These are phyloP conservation scores for Rhinopomastus cyanomelas DNA, from an alignment of 2,113 vertebrate genomes.

Conservation along the genomic window DNA sequence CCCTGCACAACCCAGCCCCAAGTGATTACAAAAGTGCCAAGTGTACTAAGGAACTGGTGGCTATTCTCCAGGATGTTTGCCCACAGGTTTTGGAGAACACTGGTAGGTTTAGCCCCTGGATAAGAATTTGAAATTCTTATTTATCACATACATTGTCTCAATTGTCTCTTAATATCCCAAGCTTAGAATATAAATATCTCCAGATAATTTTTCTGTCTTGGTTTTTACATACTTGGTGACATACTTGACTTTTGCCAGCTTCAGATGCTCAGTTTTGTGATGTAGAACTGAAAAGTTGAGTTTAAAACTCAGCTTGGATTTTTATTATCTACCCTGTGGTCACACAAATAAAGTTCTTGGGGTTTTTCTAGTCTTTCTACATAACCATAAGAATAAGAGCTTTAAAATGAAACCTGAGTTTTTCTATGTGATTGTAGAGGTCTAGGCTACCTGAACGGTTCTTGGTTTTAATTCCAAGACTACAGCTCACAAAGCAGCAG, in stretches of 20 bases:
- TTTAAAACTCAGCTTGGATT: neutral
- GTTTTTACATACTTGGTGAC: neutral
- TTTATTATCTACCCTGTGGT: neutral
- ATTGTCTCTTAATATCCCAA: neutral
- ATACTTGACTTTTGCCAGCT: neutral
- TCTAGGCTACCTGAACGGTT: neutral
- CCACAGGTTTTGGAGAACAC: neutral
- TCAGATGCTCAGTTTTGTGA: neutral
- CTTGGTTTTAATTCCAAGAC: neutral
- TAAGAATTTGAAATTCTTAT: neutral
- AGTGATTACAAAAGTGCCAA: neutral
- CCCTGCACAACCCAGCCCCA: neutral
- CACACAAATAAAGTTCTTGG: neutral
- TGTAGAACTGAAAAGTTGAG: neutral
- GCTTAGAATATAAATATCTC: neutral
- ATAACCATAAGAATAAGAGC: neutral
- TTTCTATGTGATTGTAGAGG: neutral
- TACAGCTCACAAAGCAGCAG: neutral
- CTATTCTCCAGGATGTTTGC: neutral
- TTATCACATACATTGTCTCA: neutral
- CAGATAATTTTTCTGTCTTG: neutral
- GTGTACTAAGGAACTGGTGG: neutral
- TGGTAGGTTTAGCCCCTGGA: neutral
- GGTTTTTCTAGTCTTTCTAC: neutral
- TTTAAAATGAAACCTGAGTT: neutral